Percentiles rank a stretch among this genome's conserved stretches.
Conservation (phyloP, 2,113 vertebrate genomes). For the Amphilophus citrinellus region DNA sequence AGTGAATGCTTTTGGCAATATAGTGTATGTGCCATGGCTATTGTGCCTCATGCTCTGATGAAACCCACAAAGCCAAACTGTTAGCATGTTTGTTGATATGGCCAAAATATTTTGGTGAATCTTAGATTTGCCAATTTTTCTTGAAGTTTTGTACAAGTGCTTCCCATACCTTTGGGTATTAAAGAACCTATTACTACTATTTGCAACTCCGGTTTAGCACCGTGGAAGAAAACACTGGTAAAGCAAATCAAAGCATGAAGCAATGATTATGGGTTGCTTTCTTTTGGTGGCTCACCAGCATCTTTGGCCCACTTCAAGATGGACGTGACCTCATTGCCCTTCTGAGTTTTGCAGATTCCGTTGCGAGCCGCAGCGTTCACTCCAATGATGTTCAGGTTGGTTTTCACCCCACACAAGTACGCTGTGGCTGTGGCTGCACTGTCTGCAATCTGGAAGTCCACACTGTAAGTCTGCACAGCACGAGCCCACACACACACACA, state of each 20-base stretch:
- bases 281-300: conserved; percentile 63
- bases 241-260: not conserved
- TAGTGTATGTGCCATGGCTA: too few relatives aligned
- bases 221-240: not conserved
- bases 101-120: too few relatives aligned
- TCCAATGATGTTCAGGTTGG: conserved; percentile 81
- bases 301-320: conserved; percentile 85
- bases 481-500: not conserved
- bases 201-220: not conserved
- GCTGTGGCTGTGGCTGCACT: conserved; percentile 82
- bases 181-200: not conserved
- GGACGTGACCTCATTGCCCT: conserved; percentile 84
- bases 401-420: conserved; percentile 83
- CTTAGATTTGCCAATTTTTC: too few relatives aligned
- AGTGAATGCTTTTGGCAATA: too few relatives aligned
- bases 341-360: conserved; percentile 79
- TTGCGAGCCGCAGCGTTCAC: conserved; percentile 78
- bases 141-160: not conserved
- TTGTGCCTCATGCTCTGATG: not conserved
- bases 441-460: conserved; percentile 84
- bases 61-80: not conserved
- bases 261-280: not conserved
- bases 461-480: conserved; percentile 77
- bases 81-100: too few relatives aligned
- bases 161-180: not conserved